Evolutionary conservation across 2,113 vertebrate genomes (phyloP), one percentile per base, ranked within the genome.

Genomic region (Ursus arctos): DNA sequence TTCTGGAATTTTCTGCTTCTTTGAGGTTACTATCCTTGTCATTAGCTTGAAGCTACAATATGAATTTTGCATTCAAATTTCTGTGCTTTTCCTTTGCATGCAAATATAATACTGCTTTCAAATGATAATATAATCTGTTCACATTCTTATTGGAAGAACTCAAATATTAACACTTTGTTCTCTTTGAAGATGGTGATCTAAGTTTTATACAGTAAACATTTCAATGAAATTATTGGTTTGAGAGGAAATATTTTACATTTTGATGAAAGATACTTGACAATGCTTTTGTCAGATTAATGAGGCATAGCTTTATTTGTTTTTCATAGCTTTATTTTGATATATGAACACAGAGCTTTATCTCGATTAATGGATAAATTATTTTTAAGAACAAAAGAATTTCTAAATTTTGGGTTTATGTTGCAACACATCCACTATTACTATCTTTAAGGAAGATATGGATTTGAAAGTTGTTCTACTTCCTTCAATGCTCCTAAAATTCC

Each of bases 11-110:
- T 96, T 95, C 77, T 92, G 16, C 28, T 87, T 96, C 72, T 97
- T 97, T 96, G 84, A 91, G 49, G 76, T 95, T 97, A 55, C 57
- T 55, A 96, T 91, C 40, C 47, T 87, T 95, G 85, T 97, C 88
- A 55, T 95, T 94, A 95, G 84, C 97, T 96, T 83, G 91, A 97
- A 97, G 96, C 85, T 97, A 97, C 72, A 95, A 94, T 82, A 94
- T 89, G 87, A 98, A 96, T 95, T 98, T 94, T 96, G 33, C 40
- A 96, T 96, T 80, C 72, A 90, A 92, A 92, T 90, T 74, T 97
- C 72, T 83, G 51, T 88, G 51, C 49, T 55, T 88, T 86, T 88
- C 69, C 85, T 92, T 97, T 96, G 83, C n/a, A 72, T 95, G 76
- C 51, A 97, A 89, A 96, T 97, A 94, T 93, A 87, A 88, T 89